Evolutionary conservation across 1,140 invertebrate species (phyloP), one percentile per base, ranked within the genome.

Genomic region (Maconellicoccus hirsutus): DNA sequence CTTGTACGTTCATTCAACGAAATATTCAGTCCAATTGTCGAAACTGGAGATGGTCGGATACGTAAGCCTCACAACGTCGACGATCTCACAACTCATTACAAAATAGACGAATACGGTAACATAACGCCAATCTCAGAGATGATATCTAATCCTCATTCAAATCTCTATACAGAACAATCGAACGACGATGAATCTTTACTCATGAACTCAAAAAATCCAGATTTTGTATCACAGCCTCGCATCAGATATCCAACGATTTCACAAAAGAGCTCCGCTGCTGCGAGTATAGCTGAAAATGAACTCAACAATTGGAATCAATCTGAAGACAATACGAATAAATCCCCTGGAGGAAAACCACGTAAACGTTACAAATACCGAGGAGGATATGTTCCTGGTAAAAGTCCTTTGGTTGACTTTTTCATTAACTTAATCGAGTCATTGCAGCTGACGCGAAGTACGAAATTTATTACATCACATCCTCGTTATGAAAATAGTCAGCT

Each of bases 21-120:
- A 26, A 16, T 66, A 66, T 66, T 66, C 61, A 66, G 61, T 23
- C 61, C 61, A 19, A 26, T 66, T 1, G 25, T 66, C 61, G 61
- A 66, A 26, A 66, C 61, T 8, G 61, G 22, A 23, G 22, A 25
- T 19, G 21, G 22, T 16, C 61, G 61, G 25, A 66, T 23, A 26
- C 22, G 25, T 6, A 23, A 66, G 10, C 25, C 25, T 16, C 61
- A 66, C 61, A 26, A 66, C 25, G 61, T 66, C 10, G 61, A 66
- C 22, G 61, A 66, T 25, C 21, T 66, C 2, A 66, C 61, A 2
- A 8, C 22, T 26, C 25, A 23, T 22, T 66, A 66, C 61, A 66
- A 66, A 66, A 8, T 12, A 12, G 61, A 66, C 61, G 61, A 66
- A 66, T 23, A 10, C 4, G 61, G 61, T 8, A 10, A 8, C 22